phyloP scores from a whole-genome alignment of 2,113 vertebrate species.

The Salminus brasiliensis region DNA sequence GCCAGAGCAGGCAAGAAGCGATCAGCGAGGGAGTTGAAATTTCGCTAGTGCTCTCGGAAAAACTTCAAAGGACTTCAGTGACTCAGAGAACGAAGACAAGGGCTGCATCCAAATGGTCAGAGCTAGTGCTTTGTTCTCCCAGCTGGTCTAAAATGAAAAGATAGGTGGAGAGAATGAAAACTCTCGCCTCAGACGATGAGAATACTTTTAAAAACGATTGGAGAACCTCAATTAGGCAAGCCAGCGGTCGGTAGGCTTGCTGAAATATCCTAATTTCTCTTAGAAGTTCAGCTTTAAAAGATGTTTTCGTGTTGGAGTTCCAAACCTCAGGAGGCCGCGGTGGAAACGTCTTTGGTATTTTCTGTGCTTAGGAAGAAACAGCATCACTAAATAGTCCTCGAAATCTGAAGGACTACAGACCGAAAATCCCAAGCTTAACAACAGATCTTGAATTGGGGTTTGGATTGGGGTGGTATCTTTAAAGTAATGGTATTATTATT shows the following conservation, averaged over 20 bases:
- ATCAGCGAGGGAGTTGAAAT: neutral
- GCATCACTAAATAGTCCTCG: too few relatives aligned
- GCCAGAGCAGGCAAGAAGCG: slow-evolving; percentile 7
- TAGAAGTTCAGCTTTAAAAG: neutral
- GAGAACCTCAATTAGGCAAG: neutral
- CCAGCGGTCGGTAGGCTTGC: neutral
- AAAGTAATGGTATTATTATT: too few relatives aligned
- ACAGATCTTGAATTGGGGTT: too few relatives aligned
- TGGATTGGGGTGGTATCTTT: too few relatives aligned
- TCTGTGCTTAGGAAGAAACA: too few relatives aligned
- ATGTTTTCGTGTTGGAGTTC: neutral
- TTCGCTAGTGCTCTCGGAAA: neutral
- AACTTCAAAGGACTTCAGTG: slow-evolving; percentile 34
- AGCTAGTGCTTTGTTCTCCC: slow-evolving; percentile 20
- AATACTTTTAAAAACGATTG: neutral
- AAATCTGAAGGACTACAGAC: too few relatives aligned
- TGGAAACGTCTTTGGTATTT: too few relatives aligned
- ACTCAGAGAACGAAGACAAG: slow-evolving; percentile 16
- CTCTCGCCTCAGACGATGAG: neutral
- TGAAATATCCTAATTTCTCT: neutral
- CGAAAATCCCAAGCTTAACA: too few relatives aligned
- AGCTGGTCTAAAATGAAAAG: slow-evolving; percentile 21
- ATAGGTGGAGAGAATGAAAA: slow-evolving; percentile 3
- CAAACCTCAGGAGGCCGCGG: too few relatives aligned
- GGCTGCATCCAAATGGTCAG: slow-evolving; percentile 32